A percentile compares a stretch with the other conserved stretches of the same genome.
Evolutionary conservation across 2,888 invertebrate genomes (phyloP).

Genomic region (Thumatha senex): DNA sequence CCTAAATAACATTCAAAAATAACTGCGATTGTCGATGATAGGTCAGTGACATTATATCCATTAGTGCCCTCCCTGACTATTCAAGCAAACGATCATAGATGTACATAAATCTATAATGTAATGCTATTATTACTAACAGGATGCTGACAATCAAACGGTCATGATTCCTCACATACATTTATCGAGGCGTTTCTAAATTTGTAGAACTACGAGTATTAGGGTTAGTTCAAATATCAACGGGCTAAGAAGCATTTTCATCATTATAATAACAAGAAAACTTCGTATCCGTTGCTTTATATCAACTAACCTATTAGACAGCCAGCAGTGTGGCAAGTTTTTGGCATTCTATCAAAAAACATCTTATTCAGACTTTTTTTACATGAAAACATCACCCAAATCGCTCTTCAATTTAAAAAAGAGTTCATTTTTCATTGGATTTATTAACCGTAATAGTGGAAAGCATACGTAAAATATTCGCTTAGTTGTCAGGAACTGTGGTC

Average conservation of each 20-base stretch:
- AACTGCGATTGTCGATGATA: no score
- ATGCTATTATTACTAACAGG: conserved; percentile 6
- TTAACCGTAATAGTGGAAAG: conserved; percentile 15
- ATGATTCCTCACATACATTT: conserved; percentile 1
- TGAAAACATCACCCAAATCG: no score
- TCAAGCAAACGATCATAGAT: background rate
- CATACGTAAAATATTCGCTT: conserved; percentile 2
- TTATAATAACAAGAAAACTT: conserved; percentile 7
- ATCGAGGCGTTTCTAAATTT: conserved; percentile 2
- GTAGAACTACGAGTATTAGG: conserved; percentile 1
- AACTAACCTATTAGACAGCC: conserved; percentile 53
- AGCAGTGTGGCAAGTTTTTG: conserved; percentile 46
- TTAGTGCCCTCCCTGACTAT: background rate
- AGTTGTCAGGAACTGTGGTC: conserved; percentile 1
- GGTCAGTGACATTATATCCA: background rate
- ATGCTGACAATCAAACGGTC: conserved; percentile 13
- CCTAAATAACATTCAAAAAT: no score
- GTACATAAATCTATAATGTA: conserved; percentile 1
- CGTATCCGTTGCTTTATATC: conserved; percentile 33
- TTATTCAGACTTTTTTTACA: background rate
- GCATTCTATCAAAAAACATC: conserved; percentile 61
- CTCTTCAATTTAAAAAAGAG: no score
- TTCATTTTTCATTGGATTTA: conserved; percentile 23
- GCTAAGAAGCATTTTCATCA: conserved; percentile 4
- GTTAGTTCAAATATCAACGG: conserved; percentile 7